These are phyloP conservation scores for Microcebus griseorufus DNA, from an alignment of 2,113 vertebrate genomes.

Conservation along the genomic window DNA sequence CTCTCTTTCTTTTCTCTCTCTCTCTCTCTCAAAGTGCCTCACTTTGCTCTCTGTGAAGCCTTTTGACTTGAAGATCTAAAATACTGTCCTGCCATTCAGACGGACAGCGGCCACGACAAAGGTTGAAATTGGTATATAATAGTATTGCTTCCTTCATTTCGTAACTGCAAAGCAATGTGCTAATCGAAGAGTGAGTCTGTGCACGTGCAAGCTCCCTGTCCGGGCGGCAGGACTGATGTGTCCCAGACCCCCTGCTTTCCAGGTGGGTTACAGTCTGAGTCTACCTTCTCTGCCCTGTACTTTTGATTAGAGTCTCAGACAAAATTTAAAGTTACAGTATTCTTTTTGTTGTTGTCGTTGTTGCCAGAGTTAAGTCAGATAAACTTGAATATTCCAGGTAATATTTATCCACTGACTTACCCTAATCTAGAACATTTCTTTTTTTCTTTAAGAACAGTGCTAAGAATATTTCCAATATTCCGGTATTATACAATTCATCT, in stretches of 20 bases:
- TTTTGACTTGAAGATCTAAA: background rate
- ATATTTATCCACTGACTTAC: background rate
- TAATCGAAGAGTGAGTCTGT: background rate
- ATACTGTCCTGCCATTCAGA: background rate
- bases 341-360: background rate
- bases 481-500: background rate
- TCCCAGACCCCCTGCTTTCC: background rate
- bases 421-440: background rate
- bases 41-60: background rate
- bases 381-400: background rate
- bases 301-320: background rate
- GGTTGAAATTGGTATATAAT: background rate
- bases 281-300: background rate
- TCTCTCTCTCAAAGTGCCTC: background rate
- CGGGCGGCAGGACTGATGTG: background rate
- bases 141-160: background rate
- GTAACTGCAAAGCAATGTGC: background rate
- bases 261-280: background rate
- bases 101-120: background rate
- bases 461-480: background rate
- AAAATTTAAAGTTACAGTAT: background rate
- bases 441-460: conserved; percentile 1
- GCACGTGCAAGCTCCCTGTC: background rate
- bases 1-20: too few species aligned
- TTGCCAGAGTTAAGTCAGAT: background rate